Percentiles rank a stretch among this genome's conserved stretches.
Conservation (phyloP, 2,113 vertebrate genomes). For the Cricetomys ansorgei region DNA sequence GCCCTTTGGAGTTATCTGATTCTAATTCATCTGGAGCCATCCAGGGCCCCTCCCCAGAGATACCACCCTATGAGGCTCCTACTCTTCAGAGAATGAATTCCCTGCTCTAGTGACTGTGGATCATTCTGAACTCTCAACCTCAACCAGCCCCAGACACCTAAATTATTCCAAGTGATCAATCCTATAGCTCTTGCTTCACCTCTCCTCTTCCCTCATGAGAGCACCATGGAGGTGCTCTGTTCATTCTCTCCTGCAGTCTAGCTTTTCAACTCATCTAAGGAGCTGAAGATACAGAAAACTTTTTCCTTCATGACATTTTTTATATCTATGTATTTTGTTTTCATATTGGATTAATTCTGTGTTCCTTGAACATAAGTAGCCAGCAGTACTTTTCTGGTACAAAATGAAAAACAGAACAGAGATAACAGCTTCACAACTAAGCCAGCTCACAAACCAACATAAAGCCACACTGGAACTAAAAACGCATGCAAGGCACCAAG, state of each 20-base stretch:
- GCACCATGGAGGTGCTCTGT: not conserved
- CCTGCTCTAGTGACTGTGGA: not conserved
- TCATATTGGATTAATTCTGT: not conserved
- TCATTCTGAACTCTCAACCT: not conserved
- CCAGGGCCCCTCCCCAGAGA: not conserved
- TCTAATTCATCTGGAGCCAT: not conserved
- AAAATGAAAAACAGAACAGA: not conserved
- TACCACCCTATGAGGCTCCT: rapidly evolving
- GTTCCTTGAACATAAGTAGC: not conserved
- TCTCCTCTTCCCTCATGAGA: not conserved
- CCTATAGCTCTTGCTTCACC: not conserved
- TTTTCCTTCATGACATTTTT: not conserved
- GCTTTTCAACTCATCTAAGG: not conserved
- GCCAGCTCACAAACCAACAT: not conserved
- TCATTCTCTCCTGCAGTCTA: not conserved
- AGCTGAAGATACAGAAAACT: not conserved
- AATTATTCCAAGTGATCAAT: not conserved
- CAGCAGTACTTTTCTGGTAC: not conserved
- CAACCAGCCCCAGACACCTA: not conserved
- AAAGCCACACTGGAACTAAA: not conserved
- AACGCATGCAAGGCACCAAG: rapidly evolving
- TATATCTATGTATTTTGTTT: not conserved
- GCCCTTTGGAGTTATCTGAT: not conserved
- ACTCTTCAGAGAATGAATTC: no score
- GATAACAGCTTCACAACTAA: not conserved